Percentiles rank a stretch among this genome's conserved stretches.
Evolutionary conservation across 2,113 vertebrate genomes (phyloP).

Genomic region (Chaetorhynchus papuensis): DNA sequence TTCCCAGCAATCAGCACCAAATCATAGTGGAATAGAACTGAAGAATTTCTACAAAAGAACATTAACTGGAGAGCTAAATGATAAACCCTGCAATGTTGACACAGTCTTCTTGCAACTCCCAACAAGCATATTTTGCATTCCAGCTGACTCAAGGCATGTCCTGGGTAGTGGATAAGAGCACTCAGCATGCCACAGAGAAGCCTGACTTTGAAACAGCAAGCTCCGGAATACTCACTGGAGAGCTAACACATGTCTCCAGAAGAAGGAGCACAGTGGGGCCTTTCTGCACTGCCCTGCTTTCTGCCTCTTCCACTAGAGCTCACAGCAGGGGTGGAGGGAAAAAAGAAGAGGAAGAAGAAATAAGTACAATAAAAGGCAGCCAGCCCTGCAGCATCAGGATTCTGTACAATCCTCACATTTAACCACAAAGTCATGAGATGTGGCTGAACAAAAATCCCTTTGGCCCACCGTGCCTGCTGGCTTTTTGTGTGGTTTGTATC

Average conservation of each 20-base stretch:
- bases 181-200: background rate
- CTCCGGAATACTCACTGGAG: background rate
- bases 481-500: background rate
- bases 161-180: background rate
- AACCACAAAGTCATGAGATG: background rate
- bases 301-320: background rate
- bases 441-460: background rate
- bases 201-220: background rate
- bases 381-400: background rate
- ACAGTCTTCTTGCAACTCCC: background rate
- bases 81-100: background rate
- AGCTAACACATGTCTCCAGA: background rate
- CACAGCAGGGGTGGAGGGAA: background rate
- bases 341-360: background rate
- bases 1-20: background rate
- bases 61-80: background rate
- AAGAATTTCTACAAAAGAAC: background rate
- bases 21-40: background rate
- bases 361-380: background rate
- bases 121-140: constrained; percentile 39
- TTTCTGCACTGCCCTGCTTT: background rate
- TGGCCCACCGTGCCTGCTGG: background rate
- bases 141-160: background rate
- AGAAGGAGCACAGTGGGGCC: background rate
- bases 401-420: background rate